Evolutionary conservation across 2,797 vertebrate species (phyloP), one percentile per base, ranked within the genome.

Genomic region (Potorous gilbertii): DNA sequence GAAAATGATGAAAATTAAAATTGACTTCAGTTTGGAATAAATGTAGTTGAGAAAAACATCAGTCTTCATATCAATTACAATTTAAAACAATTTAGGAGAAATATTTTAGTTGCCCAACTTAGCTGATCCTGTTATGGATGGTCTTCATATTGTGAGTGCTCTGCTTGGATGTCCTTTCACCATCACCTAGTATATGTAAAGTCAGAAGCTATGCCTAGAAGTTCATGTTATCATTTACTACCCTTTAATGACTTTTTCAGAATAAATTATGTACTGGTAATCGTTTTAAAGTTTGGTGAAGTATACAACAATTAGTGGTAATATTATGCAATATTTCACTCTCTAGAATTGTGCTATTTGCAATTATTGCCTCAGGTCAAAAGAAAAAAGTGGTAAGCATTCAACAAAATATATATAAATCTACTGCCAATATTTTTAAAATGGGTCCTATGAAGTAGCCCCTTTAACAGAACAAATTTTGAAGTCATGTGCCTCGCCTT

Each of bases 381-480:
- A 95, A 62, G 10, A 14, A 56, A 89, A 81, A 55, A 95, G 74
- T 91, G 87, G 57, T 96, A 96, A 95, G 74, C 40, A 54, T 90
- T 96, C 62, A 97, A 91, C 95, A 94, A 95, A 97, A 93, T 59
- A 0, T 95, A 13, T 92, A 89, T 91, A 93, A 96, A 66, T 52
- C 34, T 74, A 92, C 93, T 94, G 55, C 81, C 46, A 29, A 50
- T 94, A 93, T 55, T 92, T 92, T 92, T 94, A 56, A 59, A 91
- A 62, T 3, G 93, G 95, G 40, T 93, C 40, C 62, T 94, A 56
- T 9, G 54, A 92, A n/a, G 13, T 16, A 81, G 59, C 90, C 50
- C 90, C 94, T 91, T 96, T 91, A 90, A 90, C 62, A 95, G 92
- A 94, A 93, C 0, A 27, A 55, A 66, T 93, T 91, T 95, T 92